These are phyloP conservation scores for Microplitis demolitor DNA, from an alignment of 1,140 invertebrate species.

Conservation along the genomic window DNA sequence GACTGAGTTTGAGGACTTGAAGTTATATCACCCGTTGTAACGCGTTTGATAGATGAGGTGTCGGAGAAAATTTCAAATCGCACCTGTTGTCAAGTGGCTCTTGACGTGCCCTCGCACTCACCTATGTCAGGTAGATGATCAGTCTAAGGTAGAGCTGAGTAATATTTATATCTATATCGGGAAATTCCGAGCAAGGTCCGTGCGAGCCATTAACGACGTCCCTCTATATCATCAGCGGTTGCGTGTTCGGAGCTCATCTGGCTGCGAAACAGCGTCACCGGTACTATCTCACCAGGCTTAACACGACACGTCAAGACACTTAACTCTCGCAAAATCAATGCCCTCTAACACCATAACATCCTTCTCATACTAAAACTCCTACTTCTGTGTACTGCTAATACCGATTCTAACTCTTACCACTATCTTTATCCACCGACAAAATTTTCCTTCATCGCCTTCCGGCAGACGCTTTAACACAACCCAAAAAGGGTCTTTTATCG, in stretches of 20 bases:
- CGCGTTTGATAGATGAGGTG: constrained; percentile 8
- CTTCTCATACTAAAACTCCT: constrained; percentile 11
- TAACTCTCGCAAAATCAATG: constrained; percentile 51
- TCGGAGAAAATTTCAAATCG: constrained; percentile 11
- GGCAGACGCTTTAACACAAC: neutral
- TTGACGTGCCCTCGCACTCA: neutral
- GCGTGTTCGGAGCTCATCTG: constrained; percentile 56
- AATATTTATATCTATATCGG: constrained; percentile 10
- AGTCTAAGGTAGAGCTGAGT: neutral
- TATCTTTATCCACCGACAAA: neutral
- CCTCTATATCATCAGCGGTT: constrained; percentile 51
- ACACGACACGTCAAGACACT: constrained; percentile 48
- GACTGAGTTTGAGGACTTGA: neutral
- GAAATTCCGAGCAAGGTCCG: constrained; percentile 40
- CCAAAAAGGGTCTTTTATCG: constrained; percentile 5
- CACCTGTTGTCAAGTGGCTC: constrained; percentile 47
- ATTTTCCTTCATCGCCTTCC: neutral
- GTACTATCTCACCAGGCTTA: constrained; percentile 54
- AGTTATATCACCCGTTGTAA: too few relatives aligned
- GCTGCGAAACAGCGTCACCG: constrained; percentile 40
- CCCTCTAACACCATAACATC: constrained; percentile 42
- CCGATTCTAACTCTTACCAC: too few relatives aligned
- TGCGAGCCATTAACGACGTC: constrained; percentile 29
- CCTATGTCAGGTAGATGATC: neutral
- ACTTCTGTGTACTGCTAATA: neutral